phyloP scores from a whole-genome alignment of 2,113 vertebrate genomes.

The Notiomystis cincta region DNA sequence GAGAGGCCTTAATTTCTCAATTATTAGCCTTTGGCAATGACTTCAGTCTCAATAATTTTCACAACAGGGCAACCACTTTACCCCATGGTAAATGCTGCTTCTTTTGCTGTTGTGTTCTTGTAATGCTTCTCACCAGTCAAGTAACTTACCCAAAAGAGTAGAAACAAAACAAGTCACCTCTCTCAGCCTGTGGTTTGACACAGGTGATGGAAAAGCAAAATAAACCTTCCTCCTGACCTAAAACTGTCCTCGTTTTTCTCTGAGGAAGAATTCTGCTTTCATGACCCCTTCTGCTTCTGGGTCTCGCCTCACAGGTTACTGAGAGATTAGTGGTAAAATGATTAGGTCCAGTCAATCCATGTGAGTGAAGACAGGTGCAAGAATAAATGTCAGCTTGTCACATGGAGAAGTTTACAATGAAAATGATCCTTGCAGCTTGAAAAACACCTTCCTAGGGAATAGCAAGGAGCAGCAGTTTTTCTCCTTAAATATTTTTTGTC shows the following conservation, averaged over 20 bases:
- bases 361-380: neutral
- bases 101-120: neutral
- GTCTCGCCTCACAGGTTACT: neutral
- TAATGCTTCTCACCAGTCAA: neutral
- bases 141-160: neutral
- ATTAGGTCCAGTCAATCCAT: neutral
- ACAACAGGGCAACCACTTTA: neutral
- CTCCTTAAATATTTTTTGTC: neutral
- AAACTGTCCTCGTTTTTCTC: neutral
- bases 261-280: neutral
- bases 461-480: neutral
- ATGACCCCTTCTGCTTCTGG: neutral
- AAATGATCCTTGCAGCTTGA: neutral
- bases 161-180: neutral
- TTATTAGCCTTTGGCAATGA: neutral
- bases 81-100: neutral
- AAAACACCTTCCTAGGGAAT: neutral
- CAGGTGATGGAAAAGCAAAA: neutral
- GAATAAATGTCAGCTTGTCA: constrained; percentile 7
- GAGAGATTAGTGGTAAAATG: constrained; percentile 11
- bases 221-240: neutral
- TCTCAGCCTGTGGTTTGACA: neutral
- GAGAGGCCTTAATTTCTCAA: neutral
- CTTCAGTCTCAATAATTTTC: neutral
- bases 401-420: neutral